These are phyloP conservation scores for Amyelois transitella DNA, from an alignment of 1,140 invertebrate genomes.

Conservation along the genomic window DNA sequence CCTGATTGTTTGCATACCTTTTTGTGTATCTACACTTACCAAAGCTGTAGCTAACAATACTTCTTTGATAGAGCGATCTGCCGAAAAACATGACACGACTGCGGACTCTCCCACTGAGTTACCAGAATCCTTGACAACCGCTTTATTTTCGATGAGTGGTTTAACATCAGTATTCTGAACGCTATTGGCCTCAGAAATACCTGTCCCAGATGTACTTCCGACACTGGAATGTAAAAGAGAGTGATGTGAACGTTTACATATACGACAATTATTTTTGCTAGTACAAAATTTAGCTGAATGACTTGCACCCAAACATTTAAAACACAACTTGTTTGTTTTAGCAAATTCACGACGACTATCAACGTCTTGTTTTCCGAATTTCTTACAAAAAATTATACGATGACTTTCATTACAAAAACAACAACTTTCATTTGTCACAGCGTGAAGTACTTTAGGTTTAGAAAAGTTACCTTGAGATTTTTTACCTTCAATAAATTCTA, in stretches of 20 bases:
- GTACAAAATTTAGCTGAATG: slow-evolving; percentile 12
- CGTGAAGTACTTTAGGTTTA: slow-evolving; percentile 8
- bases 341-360: slow-evolving; percentile 19
- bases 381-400: slow-evolving; percentile 18
- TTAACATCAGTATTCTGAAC: too few relatives aligned
- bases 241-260: slow-evolving; percentile 18
- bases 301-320: slow-evolving; percentile 22
- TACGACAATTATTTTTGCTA: slow-evolving; percentile 4
- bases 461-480: slow-evolving; percentile 1
- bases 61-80: slow-evolving; percentile 7
- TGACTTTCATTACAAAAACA: slow-evolving; percentile 17
- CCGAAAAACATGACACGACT: slow-evolving; percentile 10
- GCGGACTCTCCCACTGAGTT: not conserved
- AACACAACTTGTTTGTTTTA: slow-evolving; percentile 19
- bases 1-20: slow-evolving; percentile 5
- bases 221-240: slow-evolving; percentile 10
- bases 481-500: slow-evolving; percentile 24
- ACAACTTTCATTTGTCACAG: slow-evolving; percentile 7
- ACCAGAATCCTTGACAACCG: not conserved
- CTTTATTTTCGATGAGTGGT: not conserved
- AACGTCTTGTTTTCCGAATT: slow-evolving; percentile 15
- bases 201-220: not conserved
- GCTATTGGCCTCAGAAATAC: not conserved
- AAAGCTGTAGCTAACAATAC: slow-evolving; percentile 24
- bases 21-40: slow-evolving; percentile 13